Percentiles rank a stretch among this genome's conserved stretches.
Evolutionary conservation across 2,113 vertebrate genomes (phyloP).

Genomic region (Cygnus atratus): DNA sequence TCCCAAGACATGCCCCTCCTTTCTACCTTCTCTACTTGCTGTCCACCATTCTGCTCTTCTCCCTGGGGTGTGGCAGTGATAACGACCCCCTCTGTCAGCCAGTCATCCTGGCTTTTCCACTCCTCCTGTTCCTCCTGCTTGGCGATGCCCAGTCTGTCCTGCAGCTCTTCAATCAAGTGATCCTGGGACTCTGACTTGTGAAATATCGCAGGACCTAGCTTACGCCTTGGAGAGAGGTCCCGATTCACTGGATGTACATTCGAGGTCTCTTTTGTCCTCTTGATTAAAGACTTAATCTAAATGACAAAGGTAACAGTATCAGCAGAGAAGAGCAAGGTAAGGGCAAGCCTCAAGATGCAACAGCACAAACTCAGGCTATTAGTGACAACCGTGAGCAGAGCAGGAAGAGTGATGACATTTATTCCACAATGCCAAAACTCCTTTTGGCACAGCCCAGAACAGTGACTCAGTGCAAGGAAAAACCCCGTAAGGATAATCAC

Average conservation of each 20-base stretch:
- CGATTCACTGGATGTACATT: slow-evolving; percentile 95
- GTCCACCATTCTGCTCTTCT: slow-evolving; percentile 74
- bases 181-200: slow-evolving; percentile 92
- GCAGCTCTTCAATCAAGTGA: slow-evolving; percentile 89
- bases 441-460: slow-evolving; percentile 29
- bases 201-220: slow-evolving; percentile 87
- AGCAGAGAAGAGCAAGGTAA: slow-evolving; percentile 23
- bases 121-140: slow-evolving; percentile 81
- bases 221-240: slow-evolving; percentile 86
- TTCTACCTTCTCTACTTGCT: slow-evolving; percentile 85
- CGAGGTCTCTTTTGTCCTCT: slow-evolving; percentile 91
- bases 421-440: slow-evolving; percentile 45
- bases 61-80: slow-evolving; percentile 86
- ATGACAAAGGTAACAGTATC: slow-evolving; percentile 61
- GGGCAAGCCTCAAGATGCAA: slow-evolving; percentile 17
- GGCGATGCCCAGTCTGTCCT: slow-evolving; percentile 89
- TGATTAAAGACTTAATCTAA: slow-evolving; percentile 95
- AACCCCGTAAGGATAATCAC: slow-evolving; percentile 22
- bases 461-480: slow-evolving; percentile 60
- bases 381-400: slow-evolving; percentile 19
- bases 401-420: slow-evolving; percentile 28
- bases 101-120: slow-evolving; percentile 78
- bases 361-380: slow-evolving; percentile 21
- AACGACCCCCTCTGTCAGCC: slow-evolving; percentile 89
- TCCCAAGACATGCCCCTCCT: not conserved